Evolutionary conservation across 1,140 invertebrate species (phyloP), one percentile per base, ranked within the genome.

Genomic region (Popillia japonica): DNA sequence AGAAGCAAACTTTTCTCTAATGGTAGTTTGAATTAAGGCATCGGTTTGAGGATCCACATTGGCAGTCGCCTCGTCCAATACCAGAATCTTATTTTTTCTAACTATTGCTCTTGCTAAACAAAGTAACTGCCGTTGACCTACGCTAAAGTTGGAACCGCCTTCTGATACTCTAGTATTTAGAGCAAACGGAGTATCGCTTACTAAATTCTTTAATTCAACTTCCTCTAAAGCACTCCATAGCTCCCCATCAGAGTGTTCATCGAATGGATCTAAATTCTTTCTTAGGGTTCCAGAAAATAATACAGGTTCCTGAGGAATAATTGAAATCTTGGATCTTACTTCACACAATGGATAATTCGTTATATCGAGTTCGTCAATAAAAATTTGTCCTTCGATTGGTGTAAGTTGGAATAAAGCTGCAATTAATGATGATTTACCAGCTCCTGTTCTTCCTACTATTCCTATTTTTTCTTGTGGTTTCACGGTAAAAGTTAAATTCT

Each of bases 61-160:
- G 40, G 92, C 92, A 4, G 92, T 94, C 23, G 92, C 92, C 87
- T 94, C 93, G 80, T 94, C 92, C 64, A 93, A 86, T 6, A 94
- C 89, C 34, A 93, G 87, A 72, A 97, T 92, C 79, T 92, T 92
- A 85, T 94, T 94, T 80, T 94, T 92, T 77, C 92, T 89, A 6
- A 97, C 86, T 81, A 97, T 92, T 42, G 95, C 95, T 73, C 96
- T 88, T 8, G 94, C 95, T 73, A 94, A 84, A 88, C 93, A 92
- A 64, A 96, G 89, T 20, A 96, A 87, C 87, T 96, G 95, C 59
- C 94, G 87, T 88, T 96, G 94, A 0, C 95, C 95, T 72, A 95
- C 93, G 78, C 93, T 94, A 83, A 95, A 93, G 85, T 96, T 96
- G 27, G 87, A 86, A 20, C 94, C 95, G 20, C 93, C 94, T 91